Evolutionary conservation across 2,888 invertebrate genomes (phyloP), one percentile per base, ranked within the genome.

Genomic region (Drosophila lutescens): DNA sequence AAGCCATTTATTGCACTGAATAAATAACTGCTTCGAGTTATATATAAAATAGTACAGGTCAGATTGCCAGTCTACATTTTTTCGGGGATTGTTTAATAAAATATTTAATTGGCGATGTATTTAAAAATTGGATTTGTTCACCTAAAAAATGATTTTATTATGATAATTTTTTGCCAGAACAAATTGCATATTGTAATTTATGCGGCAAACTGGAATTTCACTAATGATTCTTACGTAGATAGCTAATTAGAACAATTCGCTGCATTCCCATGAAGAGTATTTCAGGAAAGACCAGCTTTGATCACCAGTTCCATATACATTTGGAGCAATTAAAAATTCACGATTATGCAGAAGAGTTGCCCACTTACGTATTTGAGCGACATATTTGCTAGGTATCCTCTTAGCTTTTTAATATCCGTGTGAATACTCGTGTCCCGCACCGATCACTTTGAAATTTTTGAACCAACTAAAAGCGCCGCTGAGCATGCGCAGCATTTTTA

Each of bases 381-480:
- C 66, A 67, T 67, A 15, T 56, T n/a, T 36, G 46, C 56, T 15
- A 41, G 41, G 32, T 17, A 36, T 56, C 34, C 38, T 17, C 13
- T 54, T 43, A n/a, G 43, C 2, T 67, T 5, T 55, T 34, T 7
- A 1, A 20, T 20, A 43, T 17, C 12, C 12, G 17, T 47, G 51
- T 54, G 50, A 49, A 51, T n/a, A 17, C 20, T 20, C 15, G 34
- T 12, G 49, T 49, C 10, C 55, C 57, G 62, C 44, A 72, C 72
- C 66, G 58, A 61, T 17, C 72, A 51, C 65, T 62, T 49, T 80
- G 62, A 53, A 53, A 57, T 74, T 62, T 65, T 57, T 6, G 44
- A 82, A 61, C 78, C 62, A 76, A 86, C 85, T 86, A 83, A 86
- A 86, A 89, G 86, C 78, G 78, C 51, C 80, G 80, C 80, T 79